Base-by-base conservation (phyloP, 2,797 vertebrate species). In the Urocyon cinereoargenteus region DNA sequence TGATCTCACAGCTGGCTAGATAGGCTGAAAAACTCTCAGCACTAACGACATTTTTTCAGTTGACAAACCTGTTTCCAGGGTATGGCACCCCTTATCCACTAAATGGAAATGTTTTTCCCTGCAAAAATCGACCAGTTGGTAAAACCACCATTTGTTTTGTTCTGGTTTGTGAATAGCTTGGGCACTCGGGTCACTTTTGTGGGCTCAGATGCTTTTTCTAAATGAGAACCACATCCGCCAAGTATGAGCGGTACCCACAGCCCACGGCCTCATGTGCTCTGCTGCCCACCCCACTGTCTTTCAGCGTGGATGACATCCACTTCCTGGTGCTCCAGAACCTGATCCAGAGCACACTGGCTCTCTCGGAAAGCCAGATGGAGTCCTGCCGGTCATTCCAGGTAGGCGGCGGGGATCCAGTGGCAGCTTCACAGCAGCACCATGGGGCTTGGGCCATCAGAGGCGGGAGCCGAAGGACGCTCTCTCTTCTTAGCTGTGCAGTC, bases 341-440 rank as follows among this genome's bases (percentile, higher is more conserved):
- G 97, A 99, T 99, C 98, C 99, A 99, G 98, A 99, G 99, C 98
- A 99, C 99, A 0, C 91, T 99, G 98, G 99, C 99, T 62, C 99
- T 99, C 97, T 99, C 99, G 0, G 99, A 99, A 98, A 98, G 97
- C 91, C 99, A 99, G 98, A 99, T 99, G 99, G 99, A 99, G 98
- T 99, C 98, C 91, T 99, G 98, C 96, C 99, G 99, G 93, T 99
- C 99, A 0, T 99, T 99, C 96, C 99, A 99, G 99, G 99, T 99
- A 98, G 94, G 97, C 85, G 0, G 4, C 0, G 0, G 40, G 66
- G 9, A 10, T 34, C 26, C 18, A 1, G 45, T 7, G 0, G 9
- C 36, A 3, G 28, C 66, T n/a, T 13, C 4, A 1, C 55, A 0
- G 72, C 31, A 2, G 72, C 3, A 1, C 21, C 1, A 0, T 5